Conservation (phyloP, 2,113 vertebrate genomes). For the Lycaon pictus region DNA sequence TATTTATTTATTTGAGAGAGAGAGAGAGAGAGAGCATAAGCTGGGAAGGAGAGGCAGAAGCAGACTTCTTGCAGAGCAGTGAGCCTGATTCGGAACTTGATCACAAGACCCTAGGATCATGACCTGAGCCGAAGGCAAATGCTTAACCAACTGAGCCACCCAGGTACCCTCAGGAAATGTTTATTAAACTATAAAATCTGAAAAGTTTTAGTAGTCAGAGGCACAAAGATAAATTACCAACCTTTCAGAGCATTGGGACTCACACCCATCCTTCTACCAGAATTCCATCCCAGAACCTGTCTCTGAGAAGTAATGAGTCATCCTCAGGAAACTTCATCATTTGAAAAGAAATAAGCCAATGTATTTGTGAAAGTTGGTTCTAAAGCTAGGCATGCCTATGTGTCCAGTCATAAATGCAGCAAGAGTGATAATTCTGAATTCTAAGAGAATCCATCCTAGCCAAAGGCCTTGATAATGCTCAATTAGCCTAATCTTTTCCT, state of each 20-base stretch:
- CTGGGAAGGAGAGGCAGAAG: no score
- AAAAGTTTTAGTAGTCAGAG: not conserved
- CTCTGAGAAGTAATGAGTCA: not conserved
- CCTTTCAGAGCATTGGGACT: not conserved
- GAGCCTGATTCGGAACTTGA: no score
- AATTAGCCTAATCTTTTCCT: not conserved
- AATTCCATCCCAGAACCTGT: not conserved
- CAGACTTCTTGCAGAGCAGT: no score
- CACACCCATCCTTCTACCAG: not conserved
- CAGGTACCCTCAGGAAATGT: not conserved
- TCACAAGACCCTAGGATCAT: no score
- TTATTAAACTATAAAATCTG: not conserved
- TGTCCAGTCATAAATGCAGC: not conserved
- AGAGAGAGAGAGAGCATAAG: no score
- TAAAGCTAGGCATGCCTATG: not conserved
- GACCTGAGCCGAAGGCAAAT: no score
- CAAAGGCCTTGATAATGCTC: not conserved
- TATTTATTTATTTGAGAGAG: no score
- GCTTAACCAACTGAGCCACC: no score
- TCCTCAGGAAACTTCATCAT: not conserved
- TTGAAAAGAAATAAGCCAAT: not conserved
- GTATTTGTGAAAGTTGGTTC: not conserved
- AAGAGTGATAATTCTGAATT: not conserved
- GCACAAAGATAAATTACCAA: not conserved
- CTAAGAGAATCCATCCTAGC: not conserved